These are phyloP conservation scores for Sarcophaga carnaria DNA, from an alignment of 2,888 invertebrate genomes.

Conservation along the genomic window DNA sequence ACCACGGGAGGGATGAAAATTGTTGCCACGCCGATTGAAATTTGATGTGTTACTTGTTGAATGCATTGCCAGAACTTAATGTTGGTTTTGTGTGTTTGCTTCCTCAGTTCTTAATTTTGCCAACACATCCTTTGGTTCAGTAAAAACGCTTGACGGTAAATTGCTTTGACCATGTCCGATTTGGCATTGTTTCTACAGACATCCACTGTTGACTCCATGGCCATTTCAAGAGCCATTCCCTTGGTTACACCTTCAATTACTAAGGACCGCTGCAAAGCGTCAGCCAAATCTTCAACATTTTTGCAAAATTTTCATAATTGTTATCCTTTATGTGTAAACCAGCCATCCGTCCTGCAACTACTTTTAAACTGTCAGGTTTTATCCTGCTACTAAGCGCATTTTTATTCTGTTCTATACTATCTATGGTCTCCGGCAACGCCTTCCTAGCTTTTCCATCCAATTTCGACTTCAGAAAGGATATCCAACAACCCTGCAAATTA, in stretches of 20 bases:
- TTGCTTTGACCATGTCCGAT: constrained; percentile 28
- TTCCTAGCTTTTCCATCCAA: constrained; percentile 18
- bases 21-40: not conserved
- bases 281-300: no score
- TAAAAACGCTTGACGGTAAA: no score
- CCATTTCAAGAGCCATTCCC: constrained; percentile 10
- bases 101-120: constrained; percentile 32
- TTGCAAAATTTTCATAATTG: constrained; percentile 12
- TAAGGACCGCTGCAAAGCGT: no score
- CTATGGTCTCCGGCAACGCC: constrained; percentile 1
- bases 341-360: not conserved
- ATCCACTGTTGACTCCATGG: not conserved
- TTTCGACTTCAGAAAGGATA: not conserved
- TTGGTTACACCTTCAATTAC: no score
- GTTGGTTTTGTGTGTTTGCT: constrained; percentile 11
- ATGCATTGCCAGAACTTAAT: constrained; percentile 12
- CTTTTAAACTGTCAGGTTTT: constrained; percentile 10
- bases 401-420: constrained; percentile 21
- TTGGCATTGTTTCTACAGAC: constrained; percentile 18
- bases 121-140: constrained; percentile 21
- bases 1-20: no score
- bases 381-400: constrained; percentile 13
- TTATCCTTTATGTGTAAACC: constrained; percentile 11
- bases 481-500: not conserved
- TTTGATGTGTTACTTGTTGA: not conserved